A percentile compares a stretch with the other conserved stretches of the same genome.
Evolutionary conservation across 2,113 vertebrate species (phyloP).

Genomic region (Pseudorectes ferrugineus): DNA sequence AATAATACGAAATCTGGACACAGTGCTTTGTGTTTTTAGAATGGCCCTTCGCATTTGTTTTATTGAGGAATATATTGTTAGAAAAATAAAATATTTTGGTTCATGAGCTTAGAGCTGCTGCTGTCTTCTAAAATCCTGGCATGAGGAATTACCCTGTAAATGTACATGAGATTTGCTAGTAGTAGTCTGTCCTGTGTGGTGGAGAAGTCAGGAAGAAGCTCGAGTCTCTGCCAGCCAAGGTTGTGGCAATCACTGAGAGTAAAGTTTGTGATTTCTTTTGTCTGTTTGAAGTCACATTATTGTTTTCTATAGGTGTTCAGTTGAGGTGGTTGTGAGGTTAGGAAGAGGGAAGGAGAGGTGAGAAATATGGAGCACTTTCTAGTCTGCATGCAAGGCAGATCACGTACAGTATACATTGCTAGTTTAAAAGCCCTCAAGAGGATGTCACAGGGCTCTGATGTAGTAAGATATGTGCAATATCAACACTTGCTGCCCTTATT

Average conservation of each 20-base stretch:
- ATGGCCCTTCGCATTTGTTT: not conserved
- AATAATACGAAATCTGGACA: not conserved
- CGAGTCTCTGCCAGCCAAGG: not conserved
- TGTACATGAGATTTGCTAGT: not conserved
- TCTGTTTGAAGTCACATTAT: not conserved
- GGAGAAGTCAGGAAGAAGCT: not conserved
- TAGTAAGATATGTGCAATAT: not conserved
- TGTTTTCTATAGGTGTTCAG: not conserved
- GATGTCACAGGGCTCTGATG: not conserved
- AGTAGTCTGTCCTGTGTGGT: not conserved
- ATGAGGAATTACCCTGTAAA: not conserved
- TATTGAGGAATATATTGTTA: not conserved
- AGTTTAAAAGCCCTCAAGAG: constrained; percentile 45
- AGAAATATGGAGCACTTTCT: constrained; percentile 26
- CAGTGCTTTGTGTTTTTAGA: not conserved
- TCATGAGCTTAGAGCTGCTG: not conserved
- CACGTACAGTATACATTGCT: not conserved
- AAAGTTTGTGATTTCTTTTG: not conserved
- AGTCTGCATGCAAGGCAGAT: constrained; percentile 11
- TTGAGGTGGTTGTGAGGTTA: not conserved
- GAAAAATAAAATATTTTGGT: not conserved
- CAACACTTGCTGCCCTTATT: not conserved
- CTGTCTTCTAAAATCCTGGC: not conserved
- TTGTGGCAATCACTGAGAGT: not conserved
- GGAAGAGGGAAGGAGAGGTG: not conserved